Evolutionary conservation across 2,113 vertebrate species (phyloP), one percentile per base, ranked within the genome.

Genomic region (Daubentonia madagascariensis): DNA sequence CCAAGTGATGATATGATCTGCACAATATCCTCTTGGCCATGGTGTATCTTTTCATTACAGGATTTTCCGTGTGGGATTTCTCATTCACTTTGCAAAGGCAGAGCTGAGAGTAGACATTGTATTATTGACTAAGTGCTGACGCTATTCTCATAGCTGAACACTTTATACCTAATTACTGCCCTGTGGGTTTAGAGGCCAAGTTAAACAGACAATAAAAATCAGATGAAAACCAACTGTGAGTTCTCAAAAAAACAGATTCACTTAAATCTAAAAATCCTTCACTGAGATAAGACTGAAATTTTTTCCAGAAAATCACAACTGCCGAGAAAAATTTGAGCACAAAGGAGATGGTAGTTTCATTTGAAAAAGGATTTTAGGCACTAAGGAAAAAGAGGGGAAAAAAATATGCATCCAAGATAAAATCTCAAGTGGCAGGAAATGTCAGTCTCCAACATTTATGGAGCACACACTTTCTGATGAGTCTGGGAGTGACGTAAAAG

Each of bases 141-240:
- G 48, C 11, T 70, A 13, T 93, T 94, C 52, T 96, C 65, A 61
- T 43, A 18, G 81, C 54, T 84, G 48, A 52, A 88, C 23, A 63
- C 35, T 88, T 95, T 81, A 81, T 78, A 81, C 25, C 50, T 94
- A 84, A 94, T 96, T 97, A 96, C 87, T 94, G 83, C 73, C 85
- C 91, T 91, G 25, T 78, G 79, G 84, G 32, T 45, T 91, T 96
- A 97, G 45, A 96, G 84, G 54, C 43, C 97, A 98, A 97, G 92
- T 90, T 73, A 94, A 96, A 28, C 40, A 97, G 84, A 95, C 91
- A 88, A 52, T 94, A 96, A 96, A 94, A 93, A 85, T 37, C 61
- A 80, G 35, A 94, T 54, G 67, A 84, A 97, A 91, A 79, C 32
- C 73, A 94, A 76, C 50, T 59, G 23, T 68, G 54, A 94, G 13